phyloP scores from a whole-genome alignment of 2,888 invertebrate genomes.

The Tenthredo notha region DNA sequence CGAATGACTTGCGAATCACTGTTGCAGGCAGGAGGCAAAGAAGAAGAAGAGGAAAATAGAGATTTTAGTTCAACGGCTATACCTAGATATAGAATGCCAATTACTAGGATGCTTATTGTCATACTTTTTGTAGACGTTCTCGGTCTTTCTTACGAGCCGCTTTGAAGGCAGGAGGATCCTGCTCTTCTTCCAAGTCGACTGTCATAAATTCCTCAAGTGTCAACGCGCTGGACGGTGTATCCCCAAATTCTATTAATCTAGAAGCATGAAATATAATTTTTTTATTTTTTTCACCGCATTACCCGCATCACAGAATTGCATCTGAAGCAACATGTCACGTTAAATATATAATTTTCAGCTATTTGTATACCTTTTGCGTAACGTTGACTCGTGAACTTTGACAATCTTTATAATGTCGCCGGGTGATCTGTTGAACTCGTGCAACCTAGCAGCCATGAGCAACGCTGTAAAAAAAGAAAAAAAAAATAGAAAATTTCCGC shows the following conservation, averaged over 20 bases:
- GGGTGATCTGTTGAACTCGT: constrained; percentile 93
- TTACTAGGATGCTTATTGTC: constrained; percentile 37
- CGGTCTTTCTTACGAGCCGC: constrained; percentile 93
- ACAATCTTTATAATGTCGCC: constrained; percentile 95
- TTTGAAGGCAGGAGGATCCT: constrained; percentile 97
- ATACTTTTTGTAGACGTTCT: constrained; percentile 89
- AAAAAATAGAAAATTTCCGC: no score
- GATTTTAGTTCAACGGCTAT: background rate
- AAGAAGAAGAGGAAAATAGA: background rate
- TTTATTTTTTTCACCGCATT: background rate
- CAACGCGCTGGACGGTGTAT: constrained; percentile 96
- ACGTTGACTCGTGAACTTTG: constrained; percentile 96
- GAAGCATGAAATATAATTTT: constrained; percentile 35
- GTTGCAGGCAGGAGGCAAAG: background rate
- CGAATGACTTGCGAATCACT: background rate
- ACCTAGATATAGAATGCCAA: constrained; percentile 64
- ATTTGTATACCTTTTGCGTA: constrained; percentile 87
- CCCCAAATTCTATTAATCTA: constrained; percentile 95
- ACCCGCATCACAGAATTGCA: background rate
- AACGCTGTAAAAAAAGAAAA: constrained; percentile 83
- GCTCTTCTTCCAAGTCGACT: constrained; percentile 97
- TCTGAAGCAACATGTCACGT: background rate
- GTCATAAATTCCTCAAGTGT: constrained; percentile 98
- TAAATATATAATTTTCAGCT: background rate
- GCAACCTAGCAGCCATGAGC: constrained; percentile 95